phyloP scores from a whole-genome alignment of 1,140 invertebrate genomes.

The Acyrthosiphon pisum region DNA sequence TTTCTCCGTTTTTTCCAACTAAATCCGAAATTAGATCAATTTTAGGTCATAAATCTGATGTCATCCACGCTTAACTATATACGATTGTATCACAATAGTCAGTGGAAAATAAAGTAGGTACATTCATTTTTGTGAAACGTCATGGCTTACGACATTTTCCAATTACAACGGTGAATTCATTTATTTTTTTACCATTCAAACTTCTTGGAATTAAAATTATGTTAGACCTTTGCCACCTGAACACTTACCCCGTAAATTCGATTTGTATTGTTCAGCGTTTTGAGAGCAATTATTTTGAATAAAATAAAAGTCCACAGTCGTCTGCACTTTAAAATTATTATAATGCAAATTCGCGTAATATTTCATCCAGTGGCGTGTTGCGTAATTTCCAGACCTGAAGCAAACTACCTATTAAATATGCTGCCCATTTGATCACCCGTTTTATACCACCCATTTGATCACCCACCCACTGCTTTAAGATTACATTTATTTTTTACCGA shows the following conservation, averaged over 20 bases:
- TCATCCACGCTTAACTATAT: neutral
- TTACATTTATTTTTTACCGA: no score
- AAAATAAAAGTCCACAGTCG: neutral
- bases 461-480: no score
- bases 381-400: no score
- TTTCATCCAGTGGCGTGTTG: no score
- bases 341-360: no score
- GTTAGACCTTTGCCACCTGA: neutral
- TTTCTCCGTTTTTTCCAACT: neutral
- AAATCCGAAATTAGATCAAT: neutral
- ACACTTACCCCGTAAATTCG: neutral
- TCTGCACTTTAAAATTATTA: neutral
- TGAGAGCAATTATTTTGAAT: neutral
- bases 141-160: neutral
- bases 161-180: neutral
- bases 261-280: neutral
- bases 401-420: no score
- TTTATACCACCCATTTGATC: no score
- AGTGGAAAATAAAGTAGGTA: neutral
- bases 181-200: neutral
- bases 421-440: no score
- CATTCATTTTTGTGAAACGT: neutral
- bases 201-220: neutral
- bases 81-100: neutral
- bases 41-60: neutral